Evolutionary conservation across 2,797 vertebrate species (phyloP), one percentile per base, ranked within the genome.

Genomic region (Eremophila alpestris): DNA sequence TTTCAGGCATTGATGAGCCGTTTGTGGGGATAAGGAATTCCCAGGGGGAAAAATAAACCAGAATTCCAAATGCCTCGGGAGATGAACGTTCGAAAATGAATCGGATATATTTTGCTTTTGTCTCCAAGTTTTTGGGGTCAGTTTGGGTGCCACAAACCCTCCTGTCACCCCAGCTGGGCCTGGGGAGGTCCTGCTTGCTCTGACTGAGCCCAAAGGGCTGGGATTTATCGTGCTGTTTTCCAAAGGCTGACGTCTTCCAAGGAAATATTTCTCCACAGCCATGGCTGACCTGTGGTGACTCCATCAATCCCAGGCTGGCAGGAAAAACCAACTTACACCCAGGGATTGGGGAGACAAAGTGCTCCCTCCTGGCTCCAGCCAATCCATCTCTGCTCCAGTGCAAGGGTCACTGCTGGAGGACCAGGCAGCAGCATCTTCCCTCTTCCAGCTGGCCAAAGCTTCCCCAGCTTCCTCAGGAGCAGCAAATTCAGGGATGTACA

Each of bases 271-370:
- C 73, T 71, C 83, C 89, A 24, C 76, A 68, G 91, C 59, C 95
- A 94, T 78, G 86, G 18, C 73, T 95, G 96, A 95, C 91, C 95
- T 97, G 93, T 87, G 95, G 52, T 95, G 96, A 91, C 89, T 97
- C 95, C 94, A 85, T 96, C 90, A 60, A 16, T 43, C 1, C 6
- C 80, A 79, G 90, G 21, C 94, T 95, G 93, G 96, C 93, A 96
- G 95, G 85, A 90, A 93, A 95, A 97, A 88, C 41, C 96, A 94
- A 87, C 56, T 75, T 43, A 20, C 74, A 94, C 38, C 51, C 79
- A 84, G 83, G 87, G 88, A 93, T 93, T 88, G 81, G 48, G 93
- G 78, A 89, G 88, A 95, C 81, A 91, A 87, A 96, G 60, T 82
- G 89, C 54, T 96, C 94, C 96, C 95, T 84, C 84, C 93, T 87